phyloP scores from a whole-genome alignment of 1,140 invertebrate genomes.

The Steinernema khuongi region DNA sequence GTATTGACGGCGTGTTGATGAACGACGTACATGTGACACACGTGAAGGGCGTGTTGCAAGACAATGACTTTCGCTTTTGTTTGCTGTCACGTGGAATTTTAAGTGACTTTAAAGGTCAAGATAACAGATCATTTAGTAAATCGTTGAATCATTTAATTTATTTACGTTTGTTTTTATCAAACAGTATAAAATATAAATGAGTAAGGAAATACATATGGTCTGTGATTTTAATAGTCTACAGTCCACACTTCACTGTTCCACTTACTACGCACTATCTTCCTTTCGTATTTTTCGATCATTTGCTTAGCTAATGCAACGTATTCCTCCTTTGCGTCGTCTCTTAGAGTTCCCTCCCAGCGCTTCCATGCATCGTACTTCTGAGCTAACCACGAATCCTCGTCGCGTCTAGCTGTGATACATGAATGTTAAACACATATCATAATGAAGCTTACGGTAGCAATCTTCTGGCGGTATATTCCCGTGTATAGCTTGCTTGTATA shows the following conservation, averaged over 20 bases:
- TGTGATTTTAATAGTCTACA: slow-evolving; percentile 38
- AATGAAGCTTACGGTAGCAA: slow-evolving; percentile 28
- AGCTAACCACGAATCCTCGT: background rate
- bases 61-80: too few species aligned
- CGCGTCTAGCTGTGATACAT: slow-evolving; percentile 2
- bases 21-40: too few species aligned
- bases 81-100: too few species aligned
- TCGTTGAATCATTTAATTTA: too few species aligned
- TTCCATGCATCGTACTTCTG: slow-evolving; percentile 35
- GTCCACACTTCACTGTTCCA: slow-evolving; percentile 42
- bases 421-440: background rate
- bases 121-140: too few species aligned
- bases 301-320: slow-evolving; percentile 33
- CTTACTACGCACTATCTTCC: slow-evolving; percentile 32
- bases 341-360: slow-evolving; percentile 22
- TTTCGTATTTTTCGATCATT: slow-evolving; percentile 37
- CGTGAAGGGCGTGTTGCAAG: too few species aligned
- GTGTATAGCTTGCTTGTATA: slow-evolving; percentile 39
- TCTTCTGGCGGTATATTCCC: slow-evolving; percentile 37
- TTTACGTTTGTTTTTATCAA: too few species aligned
- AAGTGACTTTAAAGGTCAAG: too few species aligned
- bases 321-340: slow-evolving; percentile 21
- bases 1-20: too few species aligned
- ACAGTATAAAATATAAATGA: too few species aligned
- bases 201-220: too few species aligned